Evolutionary conservation across 2,113 vertebrate species (phyloP), one percentile per base, ranked within the genome.

Genomic region (Rhegmatorhina hoffmannsi): DNA sequence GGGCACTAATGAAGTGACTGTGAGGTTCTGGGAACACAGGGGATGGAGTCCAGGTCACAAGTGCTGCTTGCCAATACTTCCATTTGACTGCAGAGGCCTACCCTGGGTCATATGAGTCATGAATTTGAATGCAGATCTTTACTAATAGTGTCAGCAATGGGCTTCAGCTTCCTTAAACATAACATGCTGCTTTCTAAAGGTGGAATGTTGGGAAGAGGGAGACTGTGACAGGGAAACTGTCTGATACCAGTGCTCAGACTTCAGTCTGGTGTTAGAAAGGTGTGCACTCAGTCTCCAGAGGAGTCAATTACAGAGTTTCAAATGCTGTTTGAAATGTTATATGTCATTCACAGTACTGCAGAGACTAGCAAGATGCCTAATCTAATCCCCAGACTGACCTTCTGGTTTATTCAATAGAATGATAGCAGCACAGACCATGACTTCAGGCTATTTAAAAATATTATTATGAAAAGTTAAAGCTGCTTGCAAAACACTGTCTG

Each of bases 1-100:
- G 96, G 95, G 94, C 92, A 96, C 91, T 94, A 97, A 97, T 90
- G 94, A 97, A 93, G 91, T 93, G 86, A 94, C 95, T 97, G 68
- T 53, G 83, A 92, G 91, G 73, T 96, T 97, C 95, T 97, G 96
- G 94, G 92, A 97, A 96, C 47, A 86, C 38, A 86, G 60, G 73
- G 94, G 56, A 89, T 3, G 2, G 80, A 92, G 86, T 84, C 92
- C 95, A 94, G 96, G 92, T 95, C 95, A 84, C 83, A 89, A 90
- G 55, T 29, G 56, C 36, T 84, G 66, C 83, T 94, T 93, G 94
- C 92, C 94, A 97, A 25, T 74, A 47, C 56, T 93, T 60, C 83
- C 55, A 55, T 86, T 93, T 2, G 21, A 92, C 59, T 92, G 52
- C 73, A 84, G 84, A 92, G 89, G 60, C 91, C 88, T 92, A 38